phyloP scores from a whole-genome alignment of 2,797 vertebrate species.

The Eulemur coronatus region DNA sequence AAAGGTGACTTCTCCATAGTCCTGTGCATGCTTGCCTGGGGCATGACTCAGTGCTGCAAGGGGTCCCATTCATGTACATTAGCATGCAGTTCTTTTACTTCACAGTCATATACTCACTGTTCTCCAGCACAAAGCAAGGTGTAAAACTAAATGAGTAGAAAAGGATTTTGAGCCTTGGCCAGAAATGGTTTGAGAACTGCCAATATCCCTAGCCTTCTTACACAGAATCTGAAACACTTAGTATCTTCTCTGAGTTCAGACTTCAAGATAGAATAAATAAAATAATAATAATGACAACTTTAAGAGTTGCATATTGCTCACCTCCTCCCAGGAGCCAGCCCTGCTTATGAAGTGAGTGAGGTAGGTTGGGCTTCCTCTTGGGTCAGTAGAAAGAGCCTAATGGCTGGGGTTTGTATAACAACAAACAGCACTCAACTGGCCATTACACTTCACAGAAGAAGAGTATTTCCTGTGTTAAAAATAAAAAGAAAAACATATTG shows the following conservation, averaged over 20 bases:
- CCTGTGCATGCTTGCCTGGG: background rate
- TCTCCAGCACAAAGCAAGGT: background rate
- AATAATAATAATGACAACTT: background rate
- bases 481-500: background rate
- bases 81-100: background rate
- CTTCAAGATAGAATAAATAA: background rate
- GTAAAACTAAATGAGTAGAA: background rate
- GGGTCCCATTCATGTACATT: background rate
- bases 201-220: background rate
- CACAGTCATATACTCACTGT: background rate
- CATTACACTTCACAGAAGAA: background rate
- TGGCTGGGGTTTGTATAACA: background rate
- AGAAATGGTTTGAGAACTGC: background rate
- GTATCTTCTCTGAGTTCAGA: background rate
- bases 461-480: background rate
- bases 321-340: background rate
- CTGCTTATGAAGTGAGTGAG: background rate
- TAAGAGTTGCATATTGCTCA: background rate
- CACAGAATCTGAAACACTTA: background rate
- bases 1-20: fast-evolving
- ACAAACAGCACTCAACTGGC: background rate
- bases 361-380: too few relatives aligned
- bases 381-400: background rate
- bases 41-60: fast-evolving
- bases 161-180: background rate